Evolutionary conservation across 2,888 invertebrate genomes (phyloP).

Genomic region (Antheraea yamamai): DNA sequence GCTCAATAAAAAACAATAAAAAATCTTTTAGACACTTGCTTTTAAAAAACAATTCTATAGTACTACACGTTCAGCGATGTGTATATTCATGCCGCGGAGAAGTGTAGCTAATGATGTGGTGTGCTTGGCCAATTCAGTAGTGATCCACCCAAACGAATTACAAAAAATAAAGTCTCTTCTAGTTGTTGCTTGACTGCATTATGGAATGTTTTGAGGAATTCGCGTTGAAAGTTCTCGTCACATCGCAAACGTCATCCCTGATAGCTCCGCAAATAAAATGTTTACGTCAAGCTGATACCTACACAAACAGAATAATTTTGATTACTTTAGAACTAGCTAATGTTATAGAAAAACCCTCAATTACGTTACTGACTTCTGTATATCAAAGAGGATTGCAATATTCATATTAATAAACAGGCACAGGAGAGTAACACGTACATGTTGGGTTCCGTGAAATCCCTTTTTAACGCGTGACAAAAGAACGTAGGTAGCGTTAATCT

Average conservation of each 20-base stretch:
- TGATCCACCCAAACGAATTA: too few relatives aligned
- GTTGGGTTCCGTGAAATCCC: too few relatives aligned
- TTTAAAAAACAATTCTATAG: too few relatives aligned
- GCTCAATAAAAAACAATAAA: too few relatives aligned
- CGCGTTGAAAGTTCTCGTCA: constrained; percentile 32
- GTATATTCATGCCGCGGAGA: too few relatives aligned
- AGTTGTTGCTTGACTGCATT: background rate
- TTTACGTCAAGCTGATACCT: constrained; percentile 23
- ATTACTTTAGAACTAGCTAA: background rate
- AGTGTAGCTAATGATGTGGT: too few relatives aligned
- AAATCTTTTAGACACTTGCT: too few relatives aligned
- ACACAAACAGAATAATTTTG: constrained; percentile 3
- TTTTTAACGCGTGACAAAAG: too few relatives aligned
- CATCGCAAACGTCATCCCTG: constrained; percentile 30
- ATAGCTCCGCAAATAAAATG: constrained; percentile 31
- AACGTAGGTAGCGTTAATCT: too few relatives aligned
- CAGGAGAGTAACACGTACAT: too few relatives aligned
- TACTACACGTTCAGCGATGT: too few relatives aligned
- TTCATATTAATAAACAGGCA: background rate
- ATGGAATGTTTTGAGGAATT: constrained; percentile 26
- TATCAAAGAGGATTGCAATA: background rate
- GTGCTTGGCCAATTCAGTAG: too few relatives aligned
- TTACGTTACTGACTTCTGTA: background rate
- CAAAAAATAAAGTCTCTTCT: background rate
- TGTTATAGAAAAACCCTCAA: background rate